A percentile compares a stretch with the other conserved stretches of the same genome.
Evolutionary conservation across 2,888 invertebrate genomes (phyloP).

Genomic region (Tinea semifulvella): DNA sequence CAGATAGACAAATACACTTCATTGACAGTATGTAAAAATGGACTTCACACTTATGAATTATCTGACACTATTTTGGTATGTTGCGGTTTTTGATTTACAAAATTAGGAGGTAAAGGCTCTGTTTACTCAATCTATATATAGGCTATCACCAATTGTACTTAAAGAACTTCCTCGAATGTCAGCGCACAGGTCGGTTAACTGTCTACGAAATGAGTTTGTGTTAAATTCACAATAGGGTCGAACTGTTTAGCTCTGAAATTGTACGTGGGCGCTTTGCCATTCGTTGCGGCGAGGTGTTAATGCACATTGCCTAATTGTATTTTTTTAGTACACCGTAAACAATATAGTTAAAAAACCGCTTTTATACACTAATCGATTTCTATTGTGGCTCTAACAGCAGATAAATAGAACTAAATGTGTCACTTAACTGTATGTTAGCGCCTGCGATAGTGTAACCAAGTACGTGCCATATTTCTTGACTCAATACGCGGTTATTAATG

Average conservation of each 20-base stretch:
- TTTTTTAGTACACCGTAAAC: slow-evolving; percentile 53
- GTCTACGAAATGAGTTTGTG: slow-evolving; percentile 18
- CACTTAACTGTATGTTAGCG: background rate
- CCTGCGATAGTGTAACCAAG: no score
- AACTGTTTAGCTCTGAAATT: slow-evolving; percentile 21
- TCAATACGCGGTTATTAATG: no score
- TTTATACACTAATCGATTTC: slow-evolving; percentile 53
- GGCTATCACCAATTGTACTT: background rate
- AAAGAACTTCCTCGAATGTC: slow-evolving; percentile 1
- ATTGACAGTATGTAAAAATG: no score
- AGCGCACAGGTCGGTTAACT: slow-evolving; percentile 1
- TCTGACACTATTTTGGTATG: background rate
- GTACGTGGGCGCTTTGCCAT: slow-evolving; percentile 42
- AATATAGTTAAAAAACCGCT: slow-evolving; percentile 27
- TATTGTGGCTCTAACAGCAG: slow-evolving; percentile 15
- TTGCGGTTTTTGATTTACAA: slow-evolving; percentile 1
- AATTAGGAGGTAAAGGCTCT: background rate
- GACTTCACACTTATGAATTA: background rate
- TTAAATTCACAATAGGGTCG: slow-evolving; percentile 38
- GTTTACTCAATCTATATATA: background rate
- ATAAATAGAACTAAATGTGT: slow-evolving; percentile 5
- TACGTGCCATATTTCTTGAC: no score
- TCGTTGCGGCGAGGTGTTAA: slow-evolving; percentile 53
- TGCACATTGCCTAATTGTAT: slow-evolving; percentile 63
- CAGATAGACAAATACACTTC: no score